Conservation (phyloP, 37 sponge, comb jelly and placozoan genomes). For the Amphimedon queenslandica region DNA sequence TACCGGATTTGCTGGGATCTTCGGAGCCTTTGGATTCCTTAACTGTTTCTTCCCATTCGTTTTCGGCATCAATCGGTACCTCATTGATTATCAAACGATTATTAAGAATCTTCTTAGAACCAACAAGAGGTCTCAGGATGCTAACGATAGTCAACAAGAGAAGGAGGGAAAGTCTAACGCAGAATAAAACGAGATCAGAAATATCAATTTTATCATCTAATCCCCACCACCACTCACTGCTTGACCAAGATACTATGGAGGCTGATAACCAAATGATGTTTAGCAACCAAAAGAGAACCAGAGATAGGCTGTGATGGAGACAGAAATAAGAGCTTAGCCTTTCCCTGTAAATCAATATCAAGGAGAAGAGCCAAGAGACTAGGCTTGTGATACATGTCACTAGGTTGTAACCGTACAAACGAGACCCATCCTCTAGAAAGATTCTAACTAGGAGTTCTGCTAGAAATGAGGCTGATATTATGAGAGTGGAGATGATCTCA, state of each 20-base stretch:
- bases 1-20: conserved; percentile 3
- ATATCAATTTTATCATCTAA: conserved; percentile 21
- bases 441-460: conserved; percentile 37
- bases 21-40: conserved; percentile 15
- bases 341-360: conserved; percentile 16
- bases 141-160: conserved; percentile 17
- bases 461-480: conserved; percentile 23
- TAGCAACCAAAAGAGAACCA: conserved; percentile 57
- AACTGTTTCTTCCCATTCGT: no score
- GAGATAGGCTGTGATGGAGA: conserved; percentile 18
- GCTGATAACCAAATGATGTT: conserved; percentile 34
- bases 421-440: conserved; percentile 22
- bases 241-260: conserved; percentile 37
- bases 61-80: not conserved
- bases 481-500: not conserved
- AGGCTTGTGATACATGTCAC: conserved; percentile 40
- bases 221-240: conserved; percentile 70
- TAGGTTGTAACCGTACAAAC: conserved; percentile 60
- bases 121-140: conserved; percentile 24
- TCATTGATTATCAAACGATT: conserved; percentile 8
- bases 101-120: not conserved
- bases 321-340: not conserved
- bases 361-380: conserved; percentile 47
- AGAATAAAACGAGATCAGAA: conserved; percentile 39
- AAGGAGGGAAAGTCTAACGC: conserved; percentile 16